Evolutionary conservation across 2,888 invertebrate species (phyloP).

Genomic region (Anorthoa munda): DNA sequence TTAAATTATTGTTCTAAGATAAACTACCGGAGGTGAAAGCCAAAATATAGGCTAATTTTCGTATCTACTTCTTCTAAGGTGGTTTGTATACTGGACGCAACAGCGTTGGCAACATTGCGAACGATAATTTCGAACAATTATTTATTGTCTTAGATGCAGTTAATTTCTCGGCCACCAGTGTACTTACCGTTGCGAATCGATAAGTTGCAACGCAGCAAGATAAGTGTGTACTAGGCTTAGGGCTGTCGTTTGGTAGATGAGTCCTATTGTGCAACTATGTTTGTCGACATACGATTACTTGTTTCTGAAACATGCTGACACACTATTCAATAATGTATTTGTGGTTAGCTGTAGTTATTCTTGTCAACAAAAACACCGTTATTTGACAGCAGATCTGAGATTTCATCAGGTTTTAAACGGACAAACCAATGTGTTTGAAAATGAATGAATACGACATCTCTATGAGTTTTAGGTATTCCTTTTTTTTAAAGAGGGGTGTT

Average conservation of each 20-base stretch:
- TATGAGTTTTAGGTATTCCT: not conserved
- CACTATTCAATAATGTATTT: constrained; percentile 3
- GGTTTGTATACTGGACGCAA: constrained; percentile 28
- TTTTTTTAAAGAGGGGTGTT: no score
- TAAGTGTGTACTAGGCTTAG: constrained; percentile 56
- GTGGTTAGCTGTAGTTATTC: not conserved
- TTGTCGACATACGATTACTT: not conserved
- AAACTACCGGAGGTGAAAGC: constrained; percentile 40
- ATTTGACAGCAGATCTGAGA: not conserved
- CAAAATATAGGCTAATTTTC: constrained; percentile 54
- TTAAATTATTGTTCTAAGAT: constrained; percentile 58
- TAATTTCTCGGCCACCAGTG: constrained; percentile 71
- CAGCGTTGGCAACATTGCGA: constrained; percentile 33
- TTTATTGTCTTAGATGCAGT: constrained; percentile 75
- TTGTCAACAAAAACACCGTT: not conserved
- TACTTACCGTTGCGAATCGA: constrained; percentile 69
- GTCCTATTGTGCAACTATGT: not conserved
- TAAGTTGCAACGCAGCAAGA: constrained; percentile 65
- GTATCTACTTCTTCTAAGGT: constrained; percentile 38
- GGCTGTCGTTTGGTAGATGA: constrained; percentile 42
- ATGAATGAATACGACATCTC: not conserved
- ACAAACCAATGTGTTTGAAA: no score
- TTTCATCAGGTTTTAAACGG: not conserved
- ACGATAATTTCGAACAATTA: constrained; percentile 77
- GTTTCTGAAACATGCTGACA: not conserved